phyloP scores from a whole-genome alignment of 2,797 vertebrate genomes.

The Mormyrus hasselquistii region DNA sequence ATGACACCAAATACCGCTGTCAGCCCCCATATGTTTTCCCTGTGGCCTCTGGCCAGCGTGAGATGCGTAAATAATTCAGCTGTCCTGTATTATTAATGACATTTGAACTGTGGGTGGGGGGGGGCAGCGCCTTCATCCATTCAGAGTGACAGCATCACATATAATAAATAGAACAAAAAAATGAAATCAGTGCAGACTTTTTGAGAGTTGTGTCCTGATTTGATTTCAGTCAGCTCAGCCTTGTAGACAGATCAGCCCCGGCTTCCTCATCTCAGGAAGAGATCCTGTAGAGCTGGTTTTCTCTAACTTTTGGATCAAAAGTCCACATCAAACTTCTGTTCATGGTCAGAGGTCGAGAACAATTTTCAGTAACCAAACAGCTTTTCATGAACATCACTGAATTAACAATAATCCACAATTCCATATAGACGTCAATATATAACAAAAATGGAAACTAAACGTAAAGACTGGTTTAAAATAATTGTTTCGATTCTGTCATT shows the following conservation, averaged over 20 bases:
- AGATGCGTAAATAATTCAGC: constrained; percentile 48
- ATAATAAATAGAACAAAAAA: constrained; percentile 38
- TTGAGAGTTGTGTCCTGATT: not conserved
- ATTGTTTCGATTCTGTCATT: not conserved
- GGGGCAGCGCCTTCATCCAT: constrained; percentile 36
- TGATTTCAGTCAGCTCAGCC: not conserved
- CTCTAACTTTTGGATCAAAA: not conserved
- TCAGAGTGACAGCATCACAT: constrained; percentile 43
- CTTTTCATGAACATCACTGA: not conserved
- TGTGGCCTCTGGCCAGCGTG: constrained; percentile 42
- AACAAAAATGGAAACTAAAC: not conserved
- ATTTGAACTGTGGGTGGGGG: constrained; percentile 42
- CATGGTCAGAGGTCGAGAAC: not conserved
- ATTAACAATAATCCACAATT: not conserved
- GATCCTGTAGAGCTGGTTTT: not conserved
- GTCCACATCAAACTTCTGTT: not conserved
- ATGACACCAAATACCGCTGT: constrained; percentile 12
- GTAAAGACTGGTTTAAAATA: not conserved
- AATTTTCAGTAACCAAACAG: not conserved
- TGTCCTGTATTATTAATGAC: constrained; percentile 51
- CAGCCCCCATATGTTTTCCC: constrained; percentile 12
- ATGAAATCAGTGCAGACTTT: not conserved
- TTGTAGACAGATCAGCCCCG: not conserved
- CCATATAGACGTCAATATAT: not conserved
- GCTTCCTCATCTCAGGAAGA: not conserved